phyloP scores from a whole-genome alignment of 2,888 invertebrate genomes.

The Polymixis lichenea region DNA sequence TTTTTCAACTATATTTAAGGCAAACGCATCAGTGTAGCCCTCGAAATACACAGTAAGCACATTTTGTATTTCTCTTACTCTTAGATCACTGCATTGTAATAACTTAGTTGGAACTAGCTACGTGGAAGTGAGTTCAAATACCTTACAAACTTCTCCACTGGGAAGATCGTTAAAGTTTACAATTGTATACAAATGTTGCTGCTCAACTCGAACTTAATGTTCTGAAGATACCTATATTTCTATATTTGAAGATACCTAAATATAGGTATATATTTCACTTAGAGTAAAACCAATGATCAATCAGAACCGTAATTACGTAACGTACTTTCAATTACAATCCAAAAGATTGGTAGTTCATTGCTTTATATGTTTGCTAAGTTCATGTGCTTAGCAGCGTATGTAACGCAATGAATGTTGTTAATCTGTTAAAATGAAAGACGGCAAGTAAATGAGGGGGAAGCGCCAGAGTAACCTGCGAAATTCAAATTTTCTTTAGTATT shows the following conservation, averaged over 20 bases:
- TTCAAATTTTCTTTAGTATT: too few species aligned
- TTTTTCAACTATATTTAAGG: constrained; percentile 16
- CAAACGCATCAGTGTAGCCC: too few species aligned
- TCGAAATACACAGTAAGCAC: constrained; percentile 14
- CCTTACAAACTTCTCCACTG: constrained; percentile 26
- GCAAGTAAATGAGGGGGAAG: too few species aligned
- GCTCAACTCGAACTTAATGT: not conserved
- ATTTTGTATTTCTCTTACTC: constrained; percentile 26
- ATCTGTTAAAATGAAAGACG: too few species aligned
- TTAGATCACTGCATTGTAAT: constrained; percentile 49
- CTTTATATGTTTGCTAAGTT: too few species aligned
- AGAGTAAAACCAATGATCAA: constrained; percentile 5
- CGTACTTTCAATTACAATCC: too few species aligned
- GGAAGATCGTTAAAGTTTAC: constrained; percentile 42
- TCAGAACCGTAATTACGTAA: not conserved
- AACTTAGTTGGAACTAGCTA: constrained; percentile 48
- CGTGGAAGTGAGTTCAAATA: constrained; percentile 35
- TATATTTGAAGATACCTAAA: constrained; percentile 7
- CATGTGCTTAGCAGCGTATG: too few species aligned
- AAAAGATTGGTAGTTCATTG: too few species aligned
- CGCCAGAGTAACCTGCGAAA: too few species aligned
- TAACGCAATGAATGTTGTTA: too few species aligned
- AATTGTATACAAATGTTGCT: constrained; percentile 44
- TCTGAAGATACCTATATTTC: constrained; percentile 9
- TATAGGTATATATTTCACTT: constrained; percentile 42